Evolutionary conservation across 2,888 invertebrate species (phyloP).

Genomic region (Plutella xylostella): DNA sequence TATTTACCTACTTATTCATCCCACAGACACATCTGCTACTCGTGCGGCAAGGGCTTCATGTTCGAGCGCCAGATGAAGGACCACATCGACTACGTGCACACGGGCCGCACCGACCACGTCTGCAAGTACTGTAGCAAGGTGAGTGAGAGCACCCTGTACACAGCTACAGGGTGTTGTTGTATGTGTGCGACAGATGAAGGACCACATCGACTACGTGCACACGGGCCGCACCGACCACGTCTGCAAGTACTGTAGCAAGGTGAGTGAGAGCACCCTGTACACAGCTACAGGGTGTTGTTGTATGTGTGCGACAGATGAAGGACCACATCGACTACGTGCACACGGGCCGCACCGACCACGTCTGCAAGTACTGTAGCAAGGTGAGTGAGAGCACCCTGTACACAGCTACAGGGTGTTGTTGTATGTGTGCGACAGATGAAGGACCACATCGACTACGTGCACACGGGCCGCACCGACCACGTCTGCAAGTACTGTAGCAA

Average conservation of each 20-base stretch:
- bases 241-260: conserved; percentile 7
- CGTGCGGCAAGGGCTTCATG: conserved; percentile 8
- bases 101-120: conserved; percentile 2
- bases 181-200: conserved; percentile 1
- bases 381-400: too few species aligned
- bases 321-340: conserved; percentile 7
- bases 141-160: too few species aligned
- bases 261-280: too few species aligned
- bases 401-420: too few species aligned
- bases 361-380: conserved; percentile 6
- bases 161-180: too few species aligned
- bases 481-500: conserved; percentile 5
- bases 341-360: conserved; percentile 2
- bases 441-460: conserved; percentile 6
- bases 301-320: conserved; percentile 1
- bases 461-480: conserved; percentile 4
- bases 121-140: conserved; percentile 7
- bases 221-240: conserved; percentile 2
- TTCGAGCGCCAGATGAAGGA: conserved; percentile 2
- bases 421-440: conserved; percentile 1
- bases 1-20: too few species aligned
- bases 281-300: too few species aligned
- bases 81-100: conserved; percentile 6
- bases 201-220: conserved; percentile 7
- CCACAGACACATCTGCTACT: conserved; percentile 4